Conservation (phyloP, 2,797 vertebrate species). For the Labroides dimidiatus region DNA sequence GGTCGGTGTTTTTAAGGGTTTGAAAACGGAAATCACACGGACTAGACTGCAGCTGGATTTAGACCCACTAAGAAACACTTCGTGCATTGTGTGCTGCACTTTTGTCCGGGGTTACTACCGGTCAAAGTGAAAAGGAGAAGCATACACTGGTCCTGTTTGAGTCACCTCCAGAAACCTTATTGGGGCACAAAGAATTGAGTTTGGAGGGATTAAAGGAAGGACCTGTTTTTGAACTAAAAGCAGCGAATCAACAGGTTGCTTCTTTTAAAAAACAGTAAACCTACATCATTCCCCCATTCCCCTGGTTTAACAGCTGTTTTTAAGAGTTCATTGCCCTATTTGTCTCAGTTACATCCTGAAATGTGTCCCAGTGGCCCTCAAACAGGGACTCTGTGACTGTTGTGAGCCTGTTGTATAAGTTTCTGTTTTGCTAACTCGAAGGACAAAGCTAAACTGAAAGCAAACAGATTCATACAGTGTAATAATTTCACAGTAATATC, state of each 20-base stretch:
- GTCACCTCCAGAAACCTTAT: not conserved
- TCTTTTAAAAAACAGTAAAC: too few species aligned
- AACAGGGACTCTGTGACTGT: too few species aligned
- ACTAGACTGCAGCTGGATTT: constrained; percentile 8
- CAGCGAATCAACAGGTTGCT: not conserved
- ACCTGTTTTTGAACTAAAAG: too few species aligned
- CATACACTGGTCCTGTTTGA: not conserved
- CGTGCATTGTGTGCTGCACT: not conserved
- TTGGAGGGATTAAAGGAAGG: too few species aligned
- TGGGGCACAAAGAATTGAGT: too few species aligned
- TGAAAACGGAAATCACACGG: not conserved
- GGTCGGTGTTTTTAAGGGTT: not conserved
- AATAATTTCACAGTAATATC: not conserved
- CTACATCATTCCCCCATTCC: too few species aligned
- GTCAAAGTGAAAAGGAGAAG: constrained; percentile 46
- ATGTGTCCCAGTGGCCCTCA: not conserved
- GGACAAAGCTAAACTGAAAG: not conserved
- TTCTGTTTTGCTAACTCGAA: too few species aligned
- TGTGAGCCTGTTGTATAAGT: too few species aligned
- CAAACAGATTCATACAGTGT: not conserved
- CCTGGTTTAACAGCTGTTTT: too few species aligned
- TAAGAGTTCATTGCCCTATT: not conserved
- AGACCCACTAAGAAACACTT: not conserved
- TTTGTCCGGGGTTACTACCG: constrained; percentile 53
- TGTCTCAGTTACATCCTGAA: not conserved